phyloP scores from a whole-genome alignment of 2,113 vertebrate species.

The Tauraco erythrolophus region DNA sequence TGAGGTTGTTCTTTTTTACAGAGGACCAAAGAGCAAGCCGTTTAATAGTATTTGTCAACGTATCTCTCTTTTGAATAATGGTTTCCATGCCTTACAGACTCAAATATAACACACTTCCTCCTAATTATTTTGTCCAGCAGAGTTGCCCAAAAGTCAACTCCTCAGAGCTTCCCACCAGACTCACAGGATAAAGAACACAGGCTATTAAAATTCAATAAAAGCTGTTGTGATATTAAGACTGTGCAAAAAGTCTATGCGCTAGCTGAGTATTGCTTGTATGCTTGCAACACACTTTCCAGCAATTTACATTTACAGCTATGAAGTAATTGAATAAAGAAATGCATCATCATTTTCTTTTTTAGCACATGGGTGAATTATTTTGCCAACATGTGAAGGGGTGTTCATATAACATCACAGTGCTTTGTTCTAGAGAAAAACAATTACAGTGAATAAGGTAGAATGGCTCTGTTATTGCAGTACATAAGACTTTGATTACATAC shows the following conservation, averaged over 20 bases:
- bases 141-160: not conserved
- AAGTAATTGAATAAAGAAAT: conserved; percentile 10
- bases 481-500: conserved; percentile 81
- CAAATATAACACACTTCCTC: conserved; percentile 24
- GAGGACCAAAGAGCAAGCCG: not conserved
- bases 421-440: conserved; percentile 75
- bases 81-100: not conserved
- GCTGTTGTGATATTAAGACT: not conserved
- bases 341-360: conserved; percentile 33
- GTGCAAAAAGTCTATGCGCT: not conserved
- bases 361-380: conserved; percentile 61
- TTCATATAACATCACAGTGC: conserved; percentile 50
- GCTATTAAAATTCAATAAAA: not conserved
- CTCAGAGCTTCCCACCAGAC: not conserved
- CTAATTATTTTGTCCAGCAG: conserved; percentile 7
- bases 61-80: not conserved
- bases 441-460: conserved; percentile 74
- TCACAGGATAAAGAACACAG: not conserved
- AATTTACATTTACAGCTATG: not conserved
- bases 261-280: not conserved
- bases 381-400: conserved; percentile 47
- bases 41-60: not conserved
- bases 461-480: conserved; percentile 76
- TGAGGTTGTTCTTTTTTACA: not conserved
- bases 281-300: not conserved